Evolutionary conservation across 1,140 invertebrate species (phyloP), one percentile per base, ranked within the genome.

Genomic region (Stenopsyche tienmushanensis): DNA sequence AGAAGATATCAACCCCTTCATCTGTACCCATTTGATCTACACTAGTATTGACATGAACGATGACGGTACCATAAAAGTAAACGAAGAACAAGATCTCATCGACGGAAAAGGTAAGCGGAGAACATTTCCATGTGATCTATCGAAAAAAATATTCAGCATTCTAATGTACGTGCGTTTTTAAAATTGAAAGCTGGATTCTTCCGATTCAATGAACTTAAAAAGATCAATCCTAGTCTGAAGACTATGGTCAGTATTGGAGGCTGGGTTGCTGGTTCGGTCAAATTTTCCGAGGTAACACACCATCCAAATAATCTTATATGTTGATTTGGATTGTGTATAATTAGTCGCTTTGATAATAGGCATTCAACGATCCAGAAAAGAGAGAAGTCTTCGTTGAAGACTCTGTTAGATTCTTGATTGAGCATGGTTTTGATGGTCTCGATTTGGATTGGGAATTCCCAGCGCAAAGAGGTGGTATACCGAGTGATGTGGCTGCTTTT

Each of bases 391-490:
- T 94, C 71, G 85, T 93, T 0, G 77, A 82, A 1, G 88, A 93
- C 69, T 86, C 85, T 0, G 65, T 94, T 0, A 79, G 87, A 59
- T 93, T 94, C 68, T 77, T 95, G 17, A 83, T 90, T 52, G 89
- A 92, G 73, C 87, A 93, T 70, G 84, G 84, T 8, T 94, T 94
- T 71, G 90, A 94, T 74, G 92, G 92, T 3, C 78, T 96, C 0
- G 93, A 95, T 74, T 76, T 95, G 23, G 92, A 94, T 73, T 96
- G 92, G 92, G 92, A 94, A 73, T 96, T 94, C 78, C 93, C 92
- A 8, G 41, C 20, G 1, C 55, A 60, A 45, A 53, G 66, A 39
- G 62, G 62, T 1, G 62, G 62, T 9, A 5, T 34, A 17, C n/a
- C 62, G 0, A 15, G 18, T 1, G 77, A 83, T 70, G 72, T 77